These are phyloP conservation scores for Mellivora capensis DNA, from an alignment of 2,113 vertebrate species.

Conservation along the genomic window DNA sequence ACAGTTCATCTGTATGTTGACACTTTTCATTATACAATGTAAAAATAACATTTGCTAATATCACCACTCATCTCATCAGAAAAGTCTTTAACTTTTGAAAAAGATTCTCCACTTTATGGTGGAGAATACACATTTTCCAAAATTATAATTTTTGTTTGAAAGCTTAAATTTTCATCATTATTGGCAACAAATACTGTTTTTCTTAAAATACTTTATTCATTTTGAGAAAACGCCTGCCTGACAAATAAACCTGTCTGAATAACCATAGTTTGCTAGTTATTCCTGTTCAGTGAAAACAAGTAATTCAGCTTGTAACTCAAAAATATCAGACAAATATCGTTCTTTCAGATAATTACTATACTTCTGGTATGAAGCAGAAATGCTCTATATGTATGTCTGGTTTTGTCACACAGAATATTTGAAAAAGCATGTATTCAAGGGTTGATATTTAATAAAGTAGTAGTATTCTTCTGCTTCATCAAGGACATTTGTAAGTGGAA, in stretches of 20 bases:
- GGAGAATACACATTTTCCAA: neutral
- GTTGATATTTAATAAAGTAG: neutral
- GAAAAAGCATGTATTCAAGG: neutral
- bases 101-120: neutral
- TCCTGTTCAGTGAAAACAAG: neutral
- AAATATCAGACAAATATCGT: neutral
- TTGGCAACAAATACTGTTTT: neutral
- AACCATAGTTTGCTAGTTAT: neutral
- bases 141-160: conserved; percentile 25
- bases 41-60: conserved; percentile 4
- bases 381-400: neutral
- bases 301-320: neutral
- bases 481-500: neutral
- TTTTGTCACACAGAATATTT: neutral
- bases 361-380: neutral
- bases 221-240: conserved; percentile 29
- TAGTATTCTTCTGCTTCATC: neutral
- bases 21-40: neutral
- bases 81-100: neutral
- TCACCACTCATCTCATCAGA: neutral
- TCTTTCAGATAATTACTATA: neutral
- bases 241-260: neutral
- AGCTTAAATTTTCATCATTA: neutral
- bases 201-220: neutral
- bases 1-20: neutral